Percentiles rank a stretch among this genome's conserved stretches.
Conservation (phyloP, 2,797 vertebrate genomes). For the Masticophis lateralis region DNA sequence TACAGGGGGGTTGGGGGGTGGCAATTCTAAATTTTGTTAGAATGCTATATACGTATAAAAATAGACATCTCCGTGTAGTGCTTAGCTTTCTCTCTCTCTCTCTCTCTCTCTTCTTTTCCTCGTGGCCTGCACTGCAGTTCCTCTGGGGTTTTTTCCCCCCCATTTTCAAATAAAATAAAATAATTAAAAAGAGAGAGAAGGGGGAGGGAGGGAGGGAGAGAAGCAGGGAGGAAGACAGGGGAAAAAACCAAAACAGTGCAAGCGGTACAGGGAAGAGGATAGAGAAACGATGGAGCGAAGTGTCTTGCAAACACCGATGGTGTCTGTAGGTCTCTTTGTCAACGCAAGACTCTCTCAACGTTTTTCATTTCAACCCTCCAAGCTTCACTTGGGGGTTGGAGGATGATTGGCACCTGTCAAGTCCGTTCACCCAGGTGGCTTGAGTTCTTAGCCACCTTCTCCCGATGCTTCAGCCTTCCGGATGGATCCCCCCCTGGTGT, state of each 20-base stretch:
- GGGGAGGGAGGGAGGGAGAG: neutral
- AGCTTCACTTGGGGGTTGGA: neutral
- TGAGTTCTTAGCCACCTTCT: neutral
- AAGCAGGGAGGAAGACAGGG: no score
- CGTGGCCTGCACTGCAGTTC: constrained; percentile 69
- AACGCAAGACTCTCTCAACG: no score
- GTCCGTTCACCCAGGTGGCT: neutral
- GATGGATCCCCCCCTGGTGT: no score
- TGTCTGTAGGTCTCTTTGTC: neutral
- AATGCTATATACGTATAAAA: constrained; percentile 93
- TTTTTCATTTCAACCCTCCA: neutral
- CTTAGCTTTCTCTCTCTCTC: constrained; percentile 63
- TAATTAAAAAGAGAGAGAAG: constrained; percentile 62
- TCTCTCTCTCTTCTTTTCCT: constrained; percentile 52
- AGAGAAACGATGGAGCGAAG: neutral
- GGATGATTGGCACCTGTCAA: neutral
- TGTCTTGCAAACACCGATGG: constrained; percentile 37
- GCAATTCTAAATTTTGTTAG: constrained; percentile 73
- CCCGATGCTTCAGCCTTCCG: neutral
- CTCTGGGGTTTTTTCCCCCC: constrained; percentile 37
- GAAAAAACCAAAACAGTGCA: neutral
- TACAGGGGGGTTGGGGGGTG: constrained; percentile 57
- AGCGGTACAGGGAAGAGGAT: neutral
- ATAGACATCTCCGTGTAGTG: constrained; percentile 91
- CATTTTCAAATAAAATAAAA: constrained; percentile 64